These are phyloP conservation scores for Heliocidaris erythrogramma DNA, from an alignment of 35 echinoderm and acorn worm genomes.

Conservation along the genomic window DNA sequence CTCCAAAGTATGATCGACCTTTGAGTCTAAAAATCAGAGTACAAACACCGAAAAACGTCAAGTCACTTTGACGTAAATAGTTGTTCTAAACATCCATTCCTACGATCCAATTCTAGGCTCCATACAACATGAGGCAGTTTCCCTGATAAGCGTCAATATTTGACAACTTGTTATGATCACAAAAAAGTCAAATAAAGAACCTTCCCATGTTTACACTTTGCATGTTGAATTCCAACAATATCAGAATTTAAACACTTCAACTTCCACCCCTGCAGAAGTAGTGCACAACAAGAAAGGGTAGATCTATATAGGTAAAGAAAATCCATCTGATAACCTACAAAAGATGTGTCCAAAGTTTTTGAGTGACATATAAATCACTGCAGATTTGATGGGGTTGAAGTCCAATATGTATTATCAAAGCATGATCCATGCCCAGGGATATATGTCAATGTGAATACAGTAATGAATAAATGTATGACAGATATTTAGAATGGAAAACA, in stretches of 20 bases:
- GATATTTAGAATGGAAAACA: not conserved
- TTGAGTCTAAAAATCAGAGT: not conserved
- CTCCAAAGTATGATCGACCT: not conserved
- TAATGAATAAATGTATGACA: not conserved
- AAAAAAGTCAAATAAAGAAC: conserved; percentile 17
- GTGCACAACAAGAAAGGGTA: not conserved
- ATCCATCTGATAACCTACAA: not conserved
- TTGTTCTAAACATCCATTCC: not conserved
- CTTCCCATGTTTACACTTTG: not conserved
- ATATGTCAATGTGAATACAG: not conserved
- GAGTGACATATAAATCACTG: conserved; percentile 10
- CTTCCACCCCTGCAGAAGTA: not conserved
- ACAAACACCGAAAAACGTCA: not conserved
- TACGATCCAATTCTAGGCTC: not conserved
- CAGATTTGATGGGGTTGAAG: not conserved
- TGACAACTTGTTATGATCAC: not conserved
- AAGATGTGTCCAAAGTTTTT: not conserved
- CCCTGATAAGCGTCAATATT: not conserved
- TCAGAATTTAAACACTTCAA: conserved; percentile 31
- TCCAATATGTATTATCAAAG: not conserved
- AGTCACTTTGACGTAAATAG: not conserved
- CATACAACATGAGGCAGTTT: not conserved
- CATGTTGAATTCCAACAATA: conserved; percentile 39
- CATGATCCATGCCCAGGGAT: not conserved
- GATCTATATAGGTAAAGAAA: not conserved